Evolutionary conservation across 2,113 vertebrate species (phyloP).

Genomic region (Cinclus mexicanus): DNA sequence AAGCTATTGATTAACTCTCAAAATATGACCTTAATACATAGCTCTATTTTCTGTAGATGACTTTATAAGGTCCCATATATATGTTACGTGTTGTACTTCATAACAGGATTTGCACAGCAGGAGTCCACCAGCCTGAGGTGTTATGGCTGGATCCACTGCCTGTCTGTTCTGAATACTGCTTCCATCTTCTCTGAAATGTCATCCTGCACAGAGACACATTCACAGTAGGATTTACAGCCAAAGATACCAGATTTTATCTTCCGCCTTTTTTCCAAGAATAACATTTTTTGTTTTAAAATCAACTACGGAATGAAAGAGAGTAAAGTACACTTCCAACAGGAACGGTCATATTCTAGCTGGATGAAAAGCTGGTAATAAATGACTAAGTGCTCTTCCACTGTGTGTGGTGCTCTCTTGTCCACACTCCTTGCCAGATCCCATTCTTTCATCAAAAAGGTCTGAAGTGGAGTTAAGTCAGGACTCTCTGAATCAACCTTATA

Average conservation of each 20-base stretch:
- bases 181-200: not conserved
- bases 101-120: conserved; percentile 11
- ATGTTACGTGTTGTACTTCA: not conserved
- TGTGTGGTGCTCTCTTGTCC: not conserved
- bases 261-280: not conserved
- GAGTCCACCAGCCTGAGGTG: not conserved
- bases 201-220: not conserved
- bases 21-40: not conserved
- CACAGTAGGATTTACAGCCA: not conserved
- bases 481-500: not conserved
- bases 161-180: not conserved
- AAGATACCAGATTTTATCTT: not conserved
- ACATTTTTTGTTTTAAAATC: not conserved
- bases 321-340: not conserved
- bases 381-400: not conserved
- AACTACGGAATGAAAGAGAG: not conserved
- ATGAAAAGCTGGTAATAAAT: not conserved
- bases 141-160: not conserved
- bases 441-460: not conserved
- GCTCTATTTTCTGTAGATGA: not conserved
- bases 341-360: accelerated
- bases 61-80: not conserved
- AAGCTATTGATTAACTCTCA: not conserved
- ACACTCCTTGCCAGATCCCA: not conserved
- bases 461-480: not conserved